Base-by-base conservation (phyloP, 2,888 invertebrate species). In the Sarcophaga caerulescens region DNA sequence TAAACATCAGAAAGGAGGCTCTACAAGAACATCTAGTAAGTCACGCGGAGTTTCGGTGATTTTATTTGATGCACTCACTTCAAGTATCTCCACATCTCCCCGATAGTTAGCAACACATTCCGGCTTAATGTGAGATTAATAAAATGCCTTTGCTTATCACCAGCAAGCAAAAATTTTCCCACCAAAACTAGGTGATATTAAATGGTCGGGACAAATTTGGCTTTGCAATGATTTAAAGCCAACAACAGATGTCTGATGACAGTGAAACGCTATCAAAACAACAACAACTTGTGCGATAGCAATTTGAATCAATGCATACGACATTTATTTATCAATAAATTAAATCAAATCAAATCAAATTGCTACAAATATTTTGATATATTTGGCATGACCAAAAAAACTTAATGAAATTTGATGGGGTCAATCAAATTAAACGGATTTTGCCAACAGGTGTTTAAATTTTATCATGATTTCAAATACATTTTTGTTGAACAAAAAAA, bases 91-190 rank as follows among this genome's bases (percentile, higher is more conserved):
- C 1, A 35, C 35, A 35, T 35, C 35, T 35, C 35, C 8, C 3
- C 35, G 8, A 35, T 35, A 35, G 35, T 10, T 35, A 8, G 35
- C 35, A 35, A 35, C 35, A 35, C 35, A 35, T 35, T 35, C n/a
- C 21, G 45, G 47, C 25, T 73, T 76, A 76, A 76, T 44, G 65
- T 23, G 76, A 82, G 76, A 71, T 76, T 82, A 82, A 70, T 59
- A 57, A 76, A 65, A 76, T 59, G 44, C 11, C 12, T 59, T 17
- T 11, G 8, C 68, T 63, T 70, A 59, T 45, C 45, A 60, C 14
- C 11, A 59, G n/a, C 60, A 47, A 77, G 23, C 60, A 60, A 82
- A 65, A 10, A 82, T 77, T 35, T 82, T 82, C 82, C 71, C 82
- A 82, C 77, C 52, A 14, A 59, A 82, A 71, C n/a, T 52, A 21